phyloP scores from a whole-genome alignment of 2,797 vertebrate species.

The Schizopygopsis malacanthus region DNA sequence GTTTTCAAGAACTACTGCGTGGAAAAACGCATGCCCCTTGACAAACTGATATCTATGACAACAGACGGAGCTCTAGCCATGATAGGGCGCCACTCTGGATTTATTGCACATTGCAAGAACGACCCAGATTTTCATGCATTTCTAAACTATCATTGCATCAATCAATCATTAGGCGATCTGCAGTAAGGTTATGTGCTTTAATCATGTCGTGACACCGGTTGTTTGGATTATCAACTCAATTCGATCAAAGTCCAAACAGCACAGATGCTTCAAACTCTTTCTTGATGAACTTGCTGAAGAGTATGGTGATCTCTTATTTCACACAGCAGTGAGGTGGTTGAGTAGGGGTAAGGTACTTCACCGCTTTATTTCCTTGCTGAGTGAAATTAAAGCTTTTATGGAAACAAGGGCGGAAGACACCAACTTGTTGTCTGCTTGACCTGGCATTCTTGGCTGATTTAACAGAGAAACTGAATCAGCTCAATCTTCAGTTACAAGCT shows the following conservation, averaged over 20 bases:
- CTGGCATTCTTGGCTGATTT: constrained; percentile 31
- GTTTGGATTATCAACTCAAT: constrained; percentile 44
- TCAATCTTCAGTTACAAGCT: constrained; percentile 52
- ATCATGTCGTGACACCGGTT: constrained; percentile 43
- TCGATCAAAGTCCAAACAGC: constrained; percentile 34
- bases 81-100: neutral
- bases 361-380: constrained; percentile 41
- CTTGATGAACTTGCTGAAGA: constrained; percentile 38
- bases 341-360: constrained; percentile 31
- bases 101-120: neutral
- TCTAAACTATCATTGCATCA: constrained; percentile 3
- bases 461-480: constrained; percentile 56
- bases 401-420: constrained; percentile 41
- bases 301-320: constrained; percentile 39
- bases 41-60: neutral
- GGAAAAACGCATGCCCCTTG: neutral
- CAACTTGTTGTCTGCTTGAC: constrained; percentile 14
- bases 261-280: constrained; percentile 36
- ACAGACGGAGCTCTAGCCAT: neutral
- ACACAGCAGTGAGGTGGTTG: constrained; percentile 45
- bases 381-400: constrained; percentile 55
- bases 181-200: constrained; percentile 41
- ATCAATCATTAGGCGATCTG: constrained; percentile 47
- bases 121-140: neutral
- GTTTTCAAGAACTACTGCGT: neutral